phyloP scores from a whole-genome alignment of 2,888 invertebrate species.

The Nomada ferruginata region DNA sequence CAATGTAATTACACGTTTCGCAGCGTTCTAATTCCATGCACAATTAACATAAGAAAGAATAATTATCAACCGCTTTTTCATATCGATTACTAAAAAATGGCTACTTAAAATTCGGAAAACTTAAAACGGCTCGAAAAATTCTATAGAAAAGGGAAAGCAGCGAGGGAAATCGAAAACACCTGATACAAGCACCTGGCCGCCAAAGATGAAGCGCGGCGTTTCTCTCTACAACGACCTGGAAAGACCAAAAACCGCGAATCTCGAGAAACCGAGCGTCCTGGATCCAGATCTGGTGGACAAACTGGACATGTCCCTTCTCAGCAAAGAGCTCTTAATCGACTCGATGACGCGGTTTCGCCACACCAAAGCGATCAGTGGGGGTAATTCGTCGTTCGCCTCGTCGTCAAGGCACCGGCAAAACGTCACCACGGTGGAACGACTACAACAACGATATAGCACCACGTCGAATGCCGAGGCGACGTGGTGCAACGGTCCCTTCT shows the following conservation, averaged over 20 bases:
- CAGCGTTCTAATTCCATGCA: neutral
- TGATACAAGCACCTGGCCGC: constrained; percentile 79
- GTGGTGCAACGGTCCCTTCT: constrained; percentile 55
- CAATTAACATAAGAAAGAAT: neutral
- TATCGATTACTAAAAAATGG: no score
- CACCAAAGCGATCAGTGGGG: constrained; percentile 54
- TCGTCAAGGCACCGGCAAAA: constrained; percentile 68
- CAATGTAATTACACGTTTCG: neutral
- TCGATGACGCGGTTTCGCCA: constrained; percentile 73
- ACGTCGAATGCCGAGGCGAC: constrained; percentile 25
- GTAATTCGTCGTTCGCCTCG: constrained; percentile 50
- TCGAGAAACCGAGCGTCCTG: constrained; percentile 86
- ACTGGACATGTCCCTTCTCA: constrained; percentile 86
- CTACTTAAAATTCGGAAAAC: no score
- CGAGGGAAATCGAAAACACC: constrained; percentile 59
- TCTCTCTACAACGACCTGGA: constrained; percentile 58
- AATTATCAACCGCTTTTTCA: neutral
- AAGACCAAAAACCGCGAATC: constrained; percentile 86
- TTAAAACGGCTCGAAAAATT: neutral
- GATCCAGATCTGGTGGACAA: constrained; percentile 85
- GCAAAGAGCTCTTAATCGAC: constrained; percentile 85
- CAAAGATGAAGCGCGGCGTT: constrained; percentile 73
- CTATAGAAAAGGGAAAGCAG: constrained; percentile 40
- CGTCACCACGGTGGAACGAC: constrained; percentile 54
- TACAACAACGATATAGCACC: constrained; percentile 30